phyloP scores from a whole-genome alignment of 1,140 invertebrate genomes.

The Drosophila persimilis region DNA sequence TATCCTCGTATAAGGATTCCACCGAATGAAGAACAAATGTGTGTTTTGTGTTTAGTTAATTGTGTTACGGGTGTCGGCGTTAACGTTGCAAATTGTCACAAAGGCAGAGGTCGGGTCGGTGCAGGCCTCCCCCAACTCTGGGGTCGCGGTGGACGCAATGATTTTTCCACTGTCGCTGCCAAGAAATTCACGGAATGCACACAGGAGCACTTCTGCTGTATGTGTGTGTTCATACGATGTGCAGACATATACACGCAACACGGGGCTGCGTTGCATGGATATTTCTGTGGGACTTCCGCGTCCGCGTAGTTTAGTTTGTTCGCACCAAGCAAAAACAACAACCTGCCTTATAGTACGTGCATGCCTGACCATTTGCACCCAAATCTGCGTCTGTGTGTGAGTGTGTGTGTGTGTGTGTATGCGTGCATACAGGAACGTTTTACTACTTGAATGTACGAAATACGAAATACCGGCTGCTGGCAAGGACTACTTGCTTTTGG shows the following conservation, averaged over 20 bases:
- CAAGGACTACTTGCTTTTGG: constrained; percentile 18
- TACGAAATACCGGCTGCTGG: constrained; percentile 49
- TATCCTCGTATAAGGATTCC: no score
- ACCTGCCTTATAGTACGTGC: constrained; percentile 15
- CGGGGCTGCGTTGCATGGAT: background rate
- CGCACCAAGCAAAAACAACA: background rate
- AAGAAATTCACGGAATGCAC: constrained; percentile 60
- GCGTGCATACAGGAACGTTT: constrained; percentile 21
- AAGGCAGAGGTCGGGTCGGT: background rate
- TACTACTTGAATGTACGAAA: constrained; percentile 37
- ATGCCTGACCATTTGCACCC: constrained; percentile 26
- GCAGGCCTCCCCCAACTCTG: constrained; percentile 5
- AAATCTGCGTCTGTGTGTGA: background rate
- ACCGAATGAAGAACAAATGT: no score
- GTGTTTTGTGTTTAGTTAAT: background rate
- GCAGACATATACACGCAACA: constrained; percentile 9
- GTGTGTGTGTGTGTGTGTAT: constrained; percentile 21
- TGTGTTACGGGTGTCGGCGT: background rate
- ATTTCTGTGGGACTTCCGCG: no score
- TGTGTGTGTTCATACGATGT: background rate
- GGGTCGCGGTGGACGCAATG: constrained; percentile 10
- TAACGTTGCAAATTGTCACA: no score
- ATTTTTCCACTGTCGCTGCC: constrained; percentile 39
- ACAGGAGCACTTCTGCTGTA: constrained; percentile 43
- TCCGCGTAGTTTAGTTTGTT: no score